A percentile compares a stretch with the other conserved stretches of the same genome.
phyloP scores from a whole-genome alignment of 2,113 vertebrate genomes.

The Sterna hirundo region DNA sequence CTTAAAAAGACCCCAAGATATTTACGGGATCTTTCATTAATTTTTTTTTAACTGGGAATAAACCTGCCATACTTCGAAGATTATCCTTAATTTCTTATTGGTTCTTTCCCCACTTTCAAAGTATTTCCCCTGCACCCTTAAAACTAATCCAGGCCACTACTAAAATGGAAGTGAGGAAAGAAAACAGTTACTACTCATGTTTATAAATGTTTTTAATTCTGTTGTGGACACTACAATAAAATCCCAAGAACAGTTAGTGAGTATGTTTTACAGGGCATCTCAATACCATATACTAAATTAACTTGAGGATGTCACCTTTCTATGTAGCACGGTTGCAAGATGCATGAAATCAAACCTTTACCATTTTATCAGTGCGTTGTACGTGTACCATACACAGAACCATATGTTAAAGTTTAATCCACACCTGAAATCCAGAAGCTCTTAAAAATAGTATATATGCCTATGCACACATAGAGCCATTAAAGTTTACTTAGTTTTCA shows the following conservation, averaged over 20 bases:
- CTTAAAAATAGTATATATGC: background rate
- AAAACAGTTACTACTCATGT: background rate
- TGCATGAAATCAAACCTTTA: background rate
- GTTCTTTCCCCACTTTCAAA: background rate
- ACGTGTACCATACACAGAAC: background rate
- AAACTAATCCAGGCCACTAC: background rate
- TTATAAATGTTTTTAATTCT: background rate
- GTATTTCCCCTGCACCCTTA: background rate
- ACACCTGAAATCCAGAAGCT: background rate
- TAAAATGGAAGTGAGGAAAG: background rate
- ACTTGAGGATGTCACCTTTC: background rate
- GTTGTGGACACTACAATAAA: background rate
- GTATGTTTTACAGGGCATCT: background rate
- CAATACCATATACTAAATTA: background rate
- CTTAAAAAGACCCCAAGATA: background rate
- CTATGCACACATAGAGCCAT: background rate
- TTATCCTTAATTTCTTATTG: background rate
- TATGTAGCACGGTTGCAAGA: background rate
- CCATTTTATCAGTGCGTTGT: background rate
- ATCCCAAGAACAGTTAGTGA: background rate
- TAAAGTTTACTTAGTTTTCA: background rate
- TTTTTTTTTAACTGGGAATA: background rate
- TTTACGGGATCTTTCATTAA: background rate
- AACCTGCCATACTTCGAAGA: background rate
- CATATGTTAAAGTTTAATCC: background rate